Base-by-base conservation (phyloP, 2,888 invertebrate genomes). In the Callinectes sapidus region DNA sequence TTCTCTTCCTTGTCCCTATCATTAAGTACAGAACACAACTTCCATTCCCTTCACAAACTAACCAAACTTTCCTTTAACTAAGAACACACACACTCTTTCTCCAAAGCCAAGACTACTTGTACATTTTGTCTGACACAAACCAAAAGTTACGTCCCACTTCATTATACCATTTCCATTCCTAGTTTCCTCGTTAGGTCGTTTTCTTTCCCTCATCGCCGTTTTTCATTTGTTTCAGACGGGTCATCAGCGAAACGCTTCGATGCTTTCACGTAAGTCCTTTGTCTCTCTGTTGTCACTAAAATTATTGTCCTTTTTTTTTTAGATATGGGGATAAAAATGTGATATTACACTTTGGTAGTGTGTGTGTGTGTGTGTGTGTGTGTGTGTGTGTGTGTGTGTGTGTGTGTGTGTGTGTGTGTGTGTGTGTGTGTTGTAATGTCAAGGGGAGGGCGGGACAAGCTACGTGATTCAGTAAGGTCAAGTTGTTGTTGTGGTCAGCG, bases 241-340 rank as follows among this genome's bases (percentile, higher is more conserved):
- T 39, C 90, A 32, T 39, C 90, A 13, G 90, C 81, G 77, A 90
- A 90, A 66, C 90, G 90, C 66, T 90, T 90, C 42, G 90, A 90
- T 48, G 71, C 90, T 39, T 90, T 90, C 90, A 90, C 90, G 90
- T 90, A 81, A 90, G 90, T 90, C 54, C n/a, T 10, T n/a, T 61
- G 35, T 35, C 32, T 28, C 23, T 88, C 2, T 16, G 6, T 1
- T 81, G 81, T 81, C 8, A 23, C 32, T 32, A 35, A 35, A 16
- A 5, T 81, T 35, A 8, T 23, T 32, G 28, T 81, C 14, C 1
- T 77, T 10, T 10, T 3, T 16, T 13, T 35, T 32, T 35, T 8
- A 71, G 35, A 14, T 35, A 14, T 23, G 54, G n/a, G 28, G 5
- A 32, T 13, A 35, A 88, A 88, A 61, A 88, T 35, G 10, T 6